Conservation (phyloP, 2,888 invertebrate genomes). For the Phengaris alcon region DNA sequence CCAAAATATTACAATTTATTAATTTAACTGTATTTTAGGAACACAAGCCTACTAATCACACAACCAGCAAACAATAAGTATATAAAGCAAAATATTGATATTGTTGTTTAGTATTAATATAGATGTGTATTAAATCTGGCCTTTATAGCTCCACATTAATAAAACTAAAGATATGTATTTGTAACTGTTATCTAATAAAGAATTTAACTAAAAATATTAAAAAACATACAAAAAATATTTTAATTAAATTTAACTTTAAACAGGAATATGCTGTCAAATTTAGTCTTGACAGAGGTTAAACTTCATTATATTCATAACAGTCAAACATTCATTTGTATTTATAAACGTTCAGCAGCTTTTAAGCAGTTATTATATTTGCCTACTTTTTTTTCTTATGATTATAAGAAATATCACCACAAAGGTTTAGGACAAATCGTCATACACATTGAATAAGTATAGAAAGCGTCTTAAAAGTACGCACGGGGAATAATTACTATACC, state of each 20-base stretch:
- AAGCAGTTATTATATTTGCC: constrained; percentile 14
- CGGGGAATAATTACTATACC: background rate
- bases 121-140: background rate
- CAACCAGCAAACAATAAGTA: constrained; percentile 5
- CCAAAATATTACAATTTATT: background rate
- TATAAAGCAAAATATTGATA: background rate
- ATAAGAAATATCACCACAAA: constrained; percentile 1
- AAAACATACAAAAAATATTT: constrained; percentile 24
- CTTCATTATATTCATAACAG: constrained; percentile 2
- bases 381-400: constrained; percentile 6
- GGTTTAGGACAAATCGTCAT: constrained; percentile 6
- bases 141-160: background rate
- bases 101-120: background rate
- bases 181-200: background rate
- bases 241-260: constrained; percentile 28
- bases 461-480: background rate
- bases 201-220: constrained; percentile 8
- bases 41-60: background rate
- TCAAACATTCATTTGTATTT: constrained; percentile 11
- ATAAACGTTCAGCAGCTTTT: background rate
- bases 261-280: constrained; percentile 2
- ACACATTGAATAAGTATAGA: background rate
- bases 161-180: constrained; percentile 6
- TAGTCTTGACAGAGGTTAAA: constrained; percentile 2
- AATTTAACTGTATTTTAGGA: constrained; percentile 17